Evolutionary conservation across 1,140 invertebrate species (phyloP).

Genomic region (Nasonia longicornis): DNA sequence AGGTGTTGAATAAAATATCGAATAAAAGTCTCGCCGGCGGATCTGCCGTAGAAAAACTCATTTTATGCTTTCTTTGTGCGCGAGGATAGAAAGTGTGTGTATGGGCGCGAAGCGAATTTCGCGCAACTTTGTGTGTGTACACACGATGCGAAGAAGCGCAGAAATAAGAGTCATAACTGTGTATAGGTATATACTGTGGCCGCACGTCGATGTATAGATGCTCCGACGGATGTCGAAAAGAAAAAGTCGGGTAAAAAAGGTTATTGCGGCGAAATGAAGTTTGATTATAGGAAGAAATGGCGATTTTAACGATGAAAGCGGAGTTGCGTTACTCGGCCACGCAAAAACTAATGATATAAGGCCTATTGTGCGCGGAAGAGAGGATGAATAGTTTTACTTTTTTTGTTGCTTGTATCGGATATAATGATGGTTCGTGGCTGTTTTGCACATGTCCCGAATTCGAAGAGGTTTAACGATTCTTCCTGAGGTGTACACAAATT

Average conservation of each 20-base stretch:
- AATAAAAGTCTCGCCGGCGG: neutral
- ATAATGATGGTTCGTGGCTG: neutral
- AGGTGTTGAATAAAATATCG: conserved; percentile 31
- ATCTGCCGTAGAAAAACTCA: conserved; percentile 30
- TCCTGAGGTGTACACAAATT: no score
- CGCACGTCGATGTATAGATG: neutral
- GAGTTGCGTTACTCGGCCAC: neutral
- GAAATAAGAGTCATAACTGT: neutral
- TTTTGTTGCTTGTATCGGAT: neutral
- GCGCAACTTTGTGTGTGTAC: neutral
- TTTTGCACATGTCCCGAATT: neutral
- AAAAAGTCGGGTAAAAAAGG: conserved; percentile 13
- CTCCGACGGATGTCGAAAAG: no score
- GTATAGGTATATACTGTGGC: neutral
- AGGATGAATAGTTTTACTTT: neutral
- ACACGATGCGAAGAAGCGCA: neutral
- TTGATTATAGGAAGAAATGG: neutral
- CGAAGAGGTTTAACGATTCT: neutral
- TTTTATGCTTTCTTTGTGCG: conserved; percentile 33
- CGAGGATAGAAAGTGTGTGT: conserved; percentile 32
- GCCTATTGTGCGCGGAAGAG: neutral
- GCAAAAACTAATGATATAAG: conserved; percentile 26
- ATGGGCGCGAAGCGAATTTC: neutral
- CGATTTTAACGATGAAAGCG: neutral
- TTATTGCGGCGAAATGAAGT: neutral